These are phyloP conservation scores for Nansenia antarctica DNA, from an alignment of 2,113 vertebrate species.

Conservation along the genomic window DNA sequence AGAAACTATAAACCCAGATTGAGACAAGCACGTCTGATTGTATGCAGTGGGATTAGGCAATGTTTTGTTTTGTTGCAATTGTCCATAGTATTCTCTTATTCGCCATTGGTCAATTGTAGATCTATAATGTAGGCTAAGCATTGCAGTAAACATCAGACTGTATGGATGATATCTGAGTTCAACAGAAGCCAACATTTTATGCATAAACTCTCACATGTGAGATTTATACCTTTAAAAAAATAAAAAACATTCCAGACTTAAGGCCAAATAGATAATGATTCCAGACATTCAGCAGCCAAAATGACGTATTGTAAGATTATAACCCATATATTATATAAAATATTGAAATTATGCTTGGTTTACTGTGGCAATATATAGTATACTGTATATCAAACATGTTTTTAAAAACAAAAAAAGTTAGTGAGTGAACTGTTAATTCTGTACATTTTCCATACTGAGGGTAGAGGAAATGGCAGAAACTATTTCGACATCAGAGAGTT, in stretches of 20 bases:
- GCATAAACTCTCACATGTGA: too few species aligned
- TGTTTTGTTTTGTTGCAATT: too few species aligned
- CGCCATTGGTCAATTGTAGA: constrained; percentile 34
- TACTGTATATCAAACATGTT: neutral
- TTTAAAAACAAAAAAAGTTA: neutral
- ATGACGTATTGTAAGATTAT: neutral
- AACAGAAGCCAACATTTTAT: too few species aligned
- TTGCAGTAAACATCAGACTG: constrained; percentile 9
- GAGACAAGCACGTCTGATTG: constrained; percentile 56
- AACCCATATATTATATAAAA: neutral
- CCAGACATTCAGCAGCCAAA: neutral
- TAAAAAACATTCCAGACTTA: too few species aligned
- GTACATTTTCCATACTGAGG: neutral
- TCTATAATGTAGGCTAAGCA: constrained; percentile 44
- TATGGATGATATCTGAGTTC: too few species aligned
- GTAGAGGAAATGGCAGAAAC: constrained; percentile 21
- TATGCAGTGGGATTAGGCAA: constrained; percentile 55
- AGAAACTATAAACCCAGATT: constrained; percentile 64
- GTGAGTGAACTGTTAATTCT: too few species aligned
- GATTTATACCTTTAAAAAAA: too few species aligned
- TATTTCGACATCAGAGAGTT: constrained; percentile 54
- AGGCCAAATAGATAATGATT: neutral
- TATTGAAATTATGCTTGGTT: neutral
- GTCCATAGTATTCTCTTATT: constrained; percentile 49
- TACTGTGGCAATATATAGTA: neutral